phyloP scores from a whole-genome alignment of 2,113 vertebrate genomes.

The Tylochromis polylepis region DNA sequence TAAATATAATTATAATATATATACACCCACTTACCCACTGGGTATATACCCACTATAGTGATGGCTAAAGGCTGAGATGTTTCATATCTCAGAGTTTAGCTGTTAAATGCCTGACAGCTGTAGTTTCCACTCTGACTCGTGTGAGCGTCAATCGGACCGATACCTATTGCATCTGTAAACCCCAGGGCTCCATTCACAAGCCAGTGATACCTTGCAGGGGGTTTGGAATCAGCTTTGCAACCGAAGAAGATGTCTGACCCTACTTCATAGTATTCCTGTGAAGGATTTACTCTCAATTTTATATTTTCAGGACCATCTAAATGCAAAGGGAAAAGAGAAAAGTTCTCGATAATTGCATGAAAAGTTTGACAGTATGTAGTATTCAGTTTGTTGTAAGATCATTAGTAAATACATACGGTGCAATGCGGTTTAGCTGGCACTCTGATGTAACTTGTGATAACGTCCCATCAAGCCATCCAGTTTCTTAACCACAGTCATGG shows the following conservation, averaged over 20 bases:
- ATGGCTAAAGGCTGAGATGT: not conserved
- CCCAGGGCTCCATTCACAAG: not conserved
- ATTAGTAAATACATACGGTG: not conserved
- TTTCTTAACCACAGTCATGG: not conserved
- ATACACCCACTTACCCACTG: too few species aligned
- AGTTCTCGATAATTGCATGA: not conserved
- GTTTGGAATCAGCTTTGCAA: constrained; percentile 21
- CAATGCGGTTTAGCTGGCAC: too few species aligned
- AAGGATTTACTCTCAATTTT: not conserved
- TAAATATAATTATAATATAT: too few species aligned
- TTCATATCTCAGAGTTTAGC: constrained; percentile 21
- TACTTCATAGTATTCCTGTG: not conserved
- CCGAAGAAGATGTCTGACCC: constrained; percentile 27
- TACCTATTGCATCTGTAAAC: not conserved
- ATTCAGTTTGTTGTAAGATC: not conserved
- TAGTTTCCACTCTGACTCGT: constrained; percentile 41
- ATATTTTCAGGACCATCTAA: constrained; percentile 42
- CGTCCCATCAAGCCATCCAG: not conserved
- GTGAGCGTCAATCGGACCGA: constrained; percentile 32
- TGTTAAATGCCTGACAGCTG: constrained; percentile 56
- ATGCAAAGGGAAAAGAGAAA: not conserved
- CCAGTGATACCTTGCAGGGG: not conserved
- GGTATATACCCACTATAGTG: not conserved
- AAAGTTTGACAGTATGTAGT: not conserved
- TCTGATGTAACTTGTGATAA: not conserved